Evolutionary conservation across 2,797 vertebrate species (phyloP).

Genomic region (Semotilus atromaculatus): DNA sequence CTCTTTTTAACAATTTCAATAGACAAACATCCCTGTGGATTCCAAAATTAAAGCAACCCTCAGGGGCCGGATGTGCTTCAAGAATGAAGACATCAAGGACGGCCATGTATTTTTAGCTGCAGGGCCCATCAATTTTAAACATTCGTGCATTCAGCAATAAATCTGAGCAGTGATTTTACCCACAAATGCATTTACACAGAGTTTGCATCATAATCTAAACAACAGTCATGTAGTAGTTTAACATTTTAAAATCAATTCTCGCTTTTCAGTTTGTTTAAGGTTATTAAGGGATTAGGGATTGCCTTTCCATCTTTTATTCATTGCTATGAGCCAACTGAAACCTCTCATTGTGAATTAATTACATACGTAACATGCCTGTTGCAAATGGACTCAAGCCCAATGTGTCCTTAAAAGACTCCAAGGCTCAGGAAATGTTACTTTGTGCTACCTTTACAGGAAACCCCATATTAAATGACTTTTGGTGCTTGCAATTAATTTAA

Average conservation of each 20-base stretch:
- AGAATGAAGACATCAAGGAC: constrained; percentile 39
- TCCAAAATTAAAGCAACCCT: constrained; percentile 29
- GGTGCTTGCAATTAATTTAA: neutral
- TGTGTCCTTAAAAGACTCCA: constrained; percentile 27
- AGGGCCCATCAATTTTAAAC: constrained; percentile 33
- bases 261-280: constrained; percentile 5
- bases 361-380: constrained; percentile 36
- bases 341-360: constrained; percentile 53
- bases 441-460: neutral
- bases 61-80: constrained; percentile 7
- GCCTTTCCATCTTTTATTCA: constrained; percentile 42
- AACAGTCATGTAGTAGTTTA: neutral
- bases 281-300: constrained; percentile 8
- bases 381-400: constrained; percentile 1
- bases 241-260: neutral
- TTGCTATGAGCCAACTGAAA: constrained; percentile 44
- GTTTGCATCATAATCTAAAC: neutral
- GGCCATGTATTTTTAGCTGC: constrained; percentile 25
- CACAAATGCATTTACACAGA: neutral
- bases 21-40: constrained; percentile 25
- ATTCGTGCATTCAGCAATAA: neutral
- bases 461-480: neutral
- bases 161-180: constrained; percentile 1
- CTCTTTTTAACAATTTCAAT: constrained; percentile 12
- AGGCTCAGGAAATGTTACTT: neutral